phyloP scores from a whole-genome alignment of 1,140 invertebrate species.

The Drosophila bipectinata region DNA sequence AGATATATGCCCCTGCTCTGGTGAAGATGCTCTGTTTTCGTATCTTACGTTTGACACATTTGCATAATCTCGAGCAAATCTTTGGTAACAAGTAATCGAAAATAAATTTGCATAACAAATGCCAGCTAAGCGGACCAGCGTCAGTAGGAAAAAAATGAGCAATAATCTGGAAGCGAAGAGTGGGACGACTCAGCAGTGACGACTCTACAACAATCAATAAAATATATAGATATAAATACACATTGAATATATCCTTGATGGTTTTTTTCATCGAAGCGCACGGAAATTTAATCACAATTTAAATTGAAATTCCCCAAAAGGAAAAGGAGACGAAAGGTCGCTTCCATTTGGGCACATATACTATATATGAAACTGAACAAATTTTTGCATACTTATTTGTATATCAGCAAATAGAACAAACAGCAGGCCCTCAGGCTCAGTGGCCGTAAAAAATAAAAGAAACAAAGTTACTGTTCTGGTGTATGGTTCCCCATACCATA shows the following conservation, averaged over 20 bases:
- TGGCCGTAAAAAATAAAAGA: slow-evolving; percentile 26
- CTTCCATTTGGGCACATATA: slow-evolving; percentile 12
- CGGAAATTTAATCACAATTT: slow-evolving; percentile 78
- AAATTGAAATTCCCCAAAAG: slow-evolving; percentile 68
- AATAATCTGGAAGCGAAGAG: slow-evolving; percentile 38
- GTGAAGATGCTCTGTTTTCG: background rate
- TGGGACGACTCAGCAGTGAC: background rate
- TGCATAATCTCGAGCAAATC: slow-evolving; percentile 78
- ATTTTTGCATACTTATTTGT: slow-evolving; percentile 52
- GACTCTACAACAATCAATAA: slow-evolving; percentile 40
- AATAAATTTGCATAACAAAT: slow-evolving; percentile 83
- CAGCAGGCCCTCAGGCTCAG: slow-evolving; percentile 21
- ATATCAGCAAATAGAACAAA: slow-evolving; percentile 71
- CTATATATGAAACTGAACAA: slow-evolving; percentile 2
- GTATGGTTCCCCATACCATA: too few species aligned
- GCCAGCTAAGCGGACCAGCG: slow-evolving; percentile 33
- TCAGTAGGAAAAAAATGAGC: slow-evolving; percentile 52
- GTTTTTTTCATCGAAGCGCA: slow-evolving; percentile 58
- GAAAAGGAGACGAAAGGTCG: slow-evolving; percentile 36
- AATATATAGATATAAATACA: slow-evolving; percentile 26
- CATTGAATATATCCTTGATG: slow-evolving; percentile 17
- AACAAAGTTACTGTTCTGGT: slow-evolving; percentile 32
- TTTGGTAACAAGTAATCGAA: slow-evolving; percentile 82
- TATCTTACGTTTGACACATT: slow-evolving; percentile 61
- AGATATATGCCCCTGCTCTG: slow-evolving; percentile 20